Conservation (phyloP, 1,140 invertebrate genomes). For the Goniozus legneri region DNA sequence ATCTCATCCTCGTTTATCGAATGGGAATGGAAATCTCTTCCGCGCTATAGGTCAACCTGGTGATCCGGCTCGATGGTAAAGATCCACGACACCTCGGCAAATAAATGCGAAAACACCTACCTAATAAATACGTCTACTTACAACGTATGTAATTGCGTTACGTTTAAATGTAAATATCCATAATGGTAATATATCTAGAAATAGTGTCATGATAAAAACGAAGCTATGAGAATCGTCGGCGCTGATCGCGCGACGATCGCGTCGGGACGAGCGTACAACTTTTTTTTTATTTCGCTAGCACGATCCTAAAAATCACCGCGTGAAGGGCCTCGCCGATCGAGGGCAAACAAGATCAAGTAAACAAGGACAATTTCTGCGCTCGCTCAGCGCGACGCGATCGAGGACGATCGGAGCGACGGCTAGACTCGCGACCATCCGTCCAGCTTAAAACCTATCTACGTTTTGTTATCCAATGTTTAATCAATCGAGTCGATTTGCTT, state of each 20-base stretch:
- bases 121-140: constrained; percentile 34
- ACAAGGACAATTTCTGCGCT: too few relatives aligned
- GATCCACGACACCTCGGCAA: too few relatives aligned
- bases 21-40: too few relatives aligned
- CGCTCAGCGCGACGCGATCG: not conserved
- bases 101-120: constrained; percentile 34
- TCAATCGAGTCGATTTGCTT: constrained; percentile 25
- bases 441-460: constrained; percentile 40
- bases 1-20: too few relatives aligned
- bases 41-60: too few relatives aligned
- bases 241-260: not conserved
- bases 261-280: not conserved
- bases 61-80: not conserved
- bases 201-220: constrained; percentile 48
- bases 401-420: constrained; percentile 11
- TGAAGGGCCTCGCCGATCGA: too few relatives aligned
- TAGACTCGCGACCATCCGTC: constrained; percentile 47
- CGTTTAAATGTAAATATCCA: constrained; percentile 20
- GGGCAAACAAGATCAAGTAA: too few relatives aligned
- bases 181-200: constrained; percentile 25
- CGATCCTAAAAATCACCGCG: too few relatives aligned
- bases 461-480: constrained; percentile 36
- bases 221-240: constrained; percentile 38
- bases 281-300: too few relatives aligned
- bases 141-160: constrained; percentile 30